Conservation (phyloP, 2,888 invertebrate genomes). For the Brachypalpus laphriformis region DNA sequence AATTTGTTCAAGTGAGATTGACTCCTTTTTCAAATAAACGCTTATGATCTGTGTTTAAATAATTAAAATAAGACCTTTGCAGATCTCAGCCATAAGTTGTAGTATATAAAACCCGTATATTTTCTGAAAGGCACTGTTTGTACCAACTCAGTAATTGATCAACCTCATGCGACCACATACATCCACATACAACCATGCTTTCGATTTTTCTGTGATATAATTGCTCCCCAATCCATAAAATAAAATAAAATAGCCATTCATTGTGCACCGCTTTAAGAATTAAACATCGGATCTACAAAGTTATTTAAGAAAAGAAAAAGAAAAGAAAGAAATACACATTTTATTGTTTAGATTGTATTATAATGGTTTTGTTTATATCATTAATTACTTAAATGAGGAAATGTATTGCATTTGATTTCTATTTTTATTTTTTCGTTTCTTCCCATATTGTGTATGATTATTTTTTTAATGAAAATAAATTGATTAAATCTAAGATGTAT, state of each 20-base stretch:
- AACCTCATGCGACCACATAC: slow-evolving; percentile 37
- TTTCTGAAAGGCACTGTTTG: slow-evolving; percentile 13
- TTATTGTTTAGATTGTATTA: slow-evolving; percentile 16
- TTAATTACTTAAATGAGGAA: slow-evolving; percentile 48
- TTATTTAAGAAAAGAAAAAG: not conserved
- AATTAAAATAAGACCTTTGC: not conserved
- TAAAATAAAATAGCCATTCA: slow-evolving; percentile 13
- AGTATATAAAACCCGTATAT: slow-evolving; percentile 32
- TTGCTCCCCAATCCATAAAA: slow-evolving; percentile 47
- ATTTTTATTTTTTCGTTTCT: slow-evolving; percentile 15
- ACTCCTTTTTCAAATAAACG: not conserved
- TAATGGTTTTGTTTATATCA: slow-evolving; percentile 19
- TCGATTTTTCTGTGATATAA: slow-evolving; percentile 74
- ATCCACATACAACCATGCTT: slow-evolving; percentile 38
- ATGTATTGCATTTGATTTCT: slow-evolving; percentile 57
- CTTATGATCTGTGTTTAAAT: not conserved
- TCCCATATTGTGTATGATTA: slow-evolving; percentile 25
- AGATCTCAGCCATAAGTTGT: slow-evolving; percentile 51
- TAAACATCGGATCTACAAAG: not conserved
- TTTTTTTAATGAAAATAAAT: slow-evolving; percentile 55
- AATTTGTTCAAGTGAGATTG: slow-evolving; percentile 27
- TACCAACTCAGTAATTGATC: not conserved
- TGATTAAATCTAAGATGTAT: slow-evolving; percentile 14
- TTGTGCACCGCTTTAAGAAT: slow-evolving; percentile 19
- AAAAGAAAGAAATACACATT: not conserved